phyloP scores from a whole-genome alignment of 2,797 vertebrate species.

The Chloroceryle inda region DNA sequence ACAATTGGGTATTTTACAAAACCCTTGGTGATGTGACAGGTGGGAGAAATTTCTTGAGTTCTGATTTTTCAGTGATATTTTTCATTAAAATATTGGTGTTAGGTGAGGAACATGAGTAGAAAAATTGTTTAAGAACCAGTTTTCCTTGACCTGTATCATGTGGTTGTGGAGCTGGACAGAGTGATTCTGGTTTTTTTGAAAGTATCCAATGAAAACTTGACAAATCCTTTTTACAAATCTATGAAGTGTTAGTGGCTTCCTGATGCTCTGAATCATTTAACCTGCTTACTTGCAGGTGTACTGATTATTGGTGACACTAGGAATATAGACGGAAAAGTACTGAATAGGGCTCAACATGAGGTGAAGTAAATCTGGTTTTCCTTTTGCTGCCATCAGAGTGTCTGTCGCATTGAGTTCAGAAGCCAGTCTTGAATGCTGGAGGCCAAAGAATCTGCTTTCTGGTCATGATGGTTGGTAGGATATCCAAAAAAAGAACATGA shows the following conservation, averaged over 20 bases:
- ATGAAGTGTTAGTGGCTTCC: not conserved
- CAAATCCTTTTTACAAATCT: not conserved
- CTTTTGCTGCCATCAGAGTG: not conserved
- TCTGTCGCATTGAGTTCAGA: not conserved
- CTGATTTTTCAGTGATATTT: not conserved
- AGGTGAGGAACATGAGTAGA: not conserved
- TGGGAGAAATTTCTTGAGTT: not conserved
- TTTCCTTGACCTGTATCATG: fast-evolving
- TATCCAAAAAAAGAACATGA: constrained; percentile 38
- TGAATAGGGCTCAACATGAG: not conserved
- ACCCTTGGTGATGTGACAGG: not conserved
- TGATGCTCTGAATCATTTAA: not conserved
- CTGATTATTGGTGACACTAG: not conserved
- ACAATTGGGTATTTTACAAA: not conserved
- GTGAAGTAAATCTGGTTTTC: not conserved
- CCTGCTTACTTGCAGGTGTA: not conserved
- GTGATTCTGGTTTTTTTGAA: not conserved
- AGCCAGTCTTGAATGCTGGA: not conserved
- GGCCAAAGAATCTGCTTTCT: not conserved
- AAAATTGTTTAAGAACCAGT: not conserved
- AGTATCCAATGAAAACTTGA: not conserved
- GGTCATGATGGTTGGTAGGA: not conserved
- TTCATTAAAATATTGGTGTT: not conserved
- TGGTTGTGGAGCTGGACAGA: not conserved
- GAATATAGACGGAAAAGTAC: not conserved